Evolutionary conservation across 1,140 invertebrate genomes (phyloP).

Genomic region (Leptonema lineaticorne): DNA sequence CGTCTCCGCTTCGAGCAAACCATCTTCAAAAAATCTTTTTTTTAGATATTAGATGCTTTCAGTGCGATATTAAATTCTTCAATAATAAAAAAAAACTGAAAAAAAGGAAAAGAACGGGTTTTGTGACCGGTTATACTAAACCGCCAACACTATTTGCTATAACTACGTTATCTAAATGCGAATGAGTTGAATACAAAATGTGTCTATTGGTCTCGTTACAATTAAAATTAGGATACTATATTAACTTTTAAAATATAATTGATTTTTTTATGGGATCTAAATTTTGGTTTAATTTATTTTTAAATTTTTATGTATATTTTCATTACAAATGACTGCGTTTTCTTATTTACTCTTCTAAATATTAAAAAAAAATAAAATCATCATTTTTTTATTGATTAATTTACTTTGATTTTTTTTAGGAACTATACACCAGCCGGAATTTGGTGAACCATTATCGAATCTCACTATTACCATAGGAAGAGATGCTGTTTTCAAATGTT

Average conservation of each 20-base stretch:
- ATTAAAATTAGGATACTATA: too few relatives aligned
- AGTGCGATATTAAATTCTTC: slow-evolving; percentile 37
- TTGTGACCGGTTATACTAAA: background rate
- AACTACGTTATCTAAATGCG: slow-evolving; percentile 33
- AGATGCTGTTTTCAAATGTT: slow-evolving; percentile 85
- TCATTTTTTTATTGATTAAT: too few relatives aligned
- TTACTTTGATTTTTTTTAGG: slow-evolving; percentile 54
- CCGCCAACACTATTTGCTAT: too few relatives aligned
- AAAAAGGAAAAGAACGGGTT: background rate
- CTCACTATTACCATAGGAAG: slow-evolving; percentile 81
- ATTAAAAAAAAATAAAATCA: too few relatives aligned
- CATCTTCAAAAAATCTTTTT: slow-evolving; percentile 29
- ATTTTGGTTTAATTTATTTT: background rate
- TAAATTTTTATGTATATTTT: background rate
- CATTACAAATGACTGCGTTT: too few relatives aligned
- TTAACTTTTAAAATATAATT: too few relatives aligned
- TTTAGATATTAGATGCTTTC: slow-evolving; percentile 33
- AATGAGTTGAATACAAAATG: slow-evolving; percentile 28
- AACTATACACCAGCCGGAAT: slow-evolving; percentile 74
- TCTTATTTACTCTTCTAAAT: too few relatives aligned
- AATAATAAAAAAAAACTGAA: slow-evolving; percentile 30
- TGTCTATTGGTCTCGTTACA: background rate
- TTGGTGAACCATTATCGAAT: slow-evolving; percentile 79
- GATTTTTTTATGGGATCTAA: too few relatives aligned
- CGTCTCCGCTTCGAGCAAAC: background rate